Evolutionary conservation across 1,140 invertebrate genomes (phyloP).

Genomic region (Scaptomyza pallida): DNA sequence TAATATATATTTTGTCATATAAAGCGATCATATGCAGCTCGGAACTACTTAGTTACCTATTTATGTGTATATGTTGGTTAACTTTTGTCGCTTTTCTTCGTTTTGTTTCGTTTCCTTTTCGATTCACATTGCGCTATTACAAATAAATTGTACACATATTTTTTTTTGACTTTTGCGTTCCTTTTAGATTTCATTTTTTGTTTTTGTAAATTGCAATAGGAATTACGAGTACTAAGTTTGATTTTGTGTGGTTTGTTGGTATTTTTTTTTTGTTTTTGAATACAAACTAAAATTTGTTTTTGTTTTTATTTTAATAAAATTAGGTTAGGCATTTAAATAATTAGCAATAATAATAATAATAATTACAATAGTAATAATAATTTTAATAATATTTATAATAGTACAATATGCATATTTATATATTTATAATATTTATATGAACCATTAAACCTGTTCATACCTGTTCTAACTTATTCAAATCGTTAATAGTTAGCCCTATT

Average conservation of each 20-base stretch:
- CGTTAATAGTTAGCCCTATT: slow-evolving; percentile 64
- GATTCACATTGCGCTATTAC: slow-evolving; percentile 75
- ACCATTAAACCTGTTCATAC: slow-evolving; percentile 65
- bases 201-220: slow-evolving; percentile 50
- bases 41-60: neutral
- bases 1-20: slow-evolving; percentile 14
- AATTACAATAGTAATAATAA: slow-evolving; percentile 59
- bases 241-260: too few species aligned
- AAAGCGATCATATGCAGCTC: slow-evolving; percentile 6
- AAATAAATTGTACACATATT: slow-evolving; percentile 71
- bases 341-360: slow-evolving; percentile 73
- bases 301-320: slow-evolving; percentile 56
- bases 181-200: neutral
- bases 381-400: slow-evolving; percentile 55
- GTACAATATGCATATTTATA: slow-evolving; percentile 70
- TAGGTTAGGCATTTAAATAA: slow-evolving; percentile 74
- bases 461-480: slow-evolving; percentile 56
- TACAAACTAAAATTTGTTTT: slow-evolving; percentile 72
- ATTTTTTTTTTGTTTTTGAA: slow-evolving; percentile 36
- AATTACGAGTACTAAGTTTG: slow-evolving; percentile 75
- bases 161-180: slow-evolving; percentile 43
- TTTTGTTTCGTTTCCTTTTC: slow-evolving; percentile 35
- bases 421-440: slow-evolving; percentile 63
- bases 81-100: neutral
- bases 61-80: neutral